Conservation (phyloP, 2,113 vertebrate genomes). For the Malurus alboscapulatus region DNA sequence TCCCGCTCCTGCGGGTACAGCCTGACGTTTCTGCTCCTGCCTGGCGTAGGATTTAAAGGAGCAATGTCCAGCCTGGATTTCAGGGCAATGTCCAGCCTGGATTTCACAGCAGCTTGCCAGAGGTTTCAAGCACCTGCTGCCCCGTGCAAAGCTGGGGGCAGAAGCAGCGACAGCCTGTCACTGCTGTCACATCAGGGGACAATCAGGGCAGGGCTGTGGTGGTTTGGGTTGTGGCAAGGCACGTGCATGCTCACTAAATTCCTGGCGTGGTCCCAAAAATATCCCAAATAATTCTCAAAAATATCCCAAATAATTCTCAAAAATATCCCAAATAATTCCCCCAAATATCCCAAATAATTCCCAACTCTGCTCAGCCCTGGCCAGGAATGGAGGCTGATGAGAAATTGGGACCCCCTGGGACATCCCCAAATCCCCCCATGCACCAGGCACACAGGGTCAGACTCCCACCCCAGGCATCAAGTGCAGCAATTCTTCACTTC, state of each 20-base stretch:
- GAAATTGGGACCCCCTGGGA: rapidly evolving
- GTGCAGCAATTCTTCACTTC: not conserved
- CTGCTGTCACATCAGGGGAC: not conserved
- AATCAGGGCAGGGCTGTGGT: not conserved
- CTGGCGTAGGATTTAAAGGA: not conserved
- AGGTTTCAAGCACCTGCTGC: not conserved
- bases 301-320: not conserved
- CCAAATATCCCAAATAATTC: rapidly evolving
- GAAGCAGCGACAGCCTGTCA: not conserved
- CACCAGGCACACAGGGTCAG: not conserved
- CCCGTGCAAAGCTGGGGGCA: rapidly evolving
- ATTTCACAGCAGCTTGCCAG: not conserved
- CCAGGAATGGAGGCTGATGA: not conserved
- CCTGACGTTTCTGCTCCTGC: not conserved
- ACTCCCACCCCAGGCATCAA: not conserved
- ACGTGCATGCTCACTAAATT: rapidly evolving
- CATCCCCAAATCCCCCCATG: too few relatives aligned
- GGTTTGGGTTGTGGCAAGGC: not conserved
- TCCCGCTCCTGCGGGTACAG: not conserved
- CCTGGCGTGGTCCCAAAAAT: rapidly evolving
- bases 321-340: not conserved
- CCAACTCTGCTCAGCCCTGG: not conserved
- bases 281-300: not conserved
- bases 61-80: not conserved
- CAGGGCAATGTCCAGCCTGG: not conserved